Evolutionary conservation across 2,113 vertebrate genomes (phyloP).

Genomic region (Rhadina sibilatrix): DNA sequence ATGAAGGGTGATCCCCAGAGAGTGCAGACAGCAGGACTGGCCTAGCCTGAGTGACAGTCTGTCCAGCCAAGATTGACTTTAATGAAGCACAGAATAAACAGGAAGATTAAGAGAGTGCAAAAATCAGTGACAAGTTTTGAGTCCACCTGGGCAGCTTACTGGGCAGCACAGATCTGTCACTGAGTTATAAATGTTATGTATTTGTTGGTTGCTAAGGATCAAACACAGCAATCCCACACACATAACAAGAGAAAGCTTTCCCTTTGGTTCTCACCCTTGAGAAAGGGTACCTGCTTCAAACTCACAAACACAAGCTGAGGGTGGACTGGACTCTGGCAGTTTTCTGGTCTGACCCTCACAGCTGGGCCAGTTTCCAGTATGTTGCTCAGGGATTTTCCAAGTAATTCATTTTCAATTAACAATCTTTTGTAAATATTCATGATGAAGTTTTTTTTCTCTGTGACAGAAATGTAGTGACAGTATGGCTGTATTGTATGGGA

Average conservation of each 20-base stretch:
- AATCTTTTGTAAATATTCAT: neutral
- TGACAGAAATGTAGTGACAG: neutral
- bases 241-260: neutral
- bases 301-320: neutral
- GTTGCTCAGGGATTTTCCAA: neutral
- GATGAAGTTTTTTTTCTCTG: neutral
- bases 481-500: neutral
- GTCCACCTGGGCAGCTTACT: constrained; percentile 59
- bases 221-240: neutral
- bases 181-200: constrained; percentile 18
- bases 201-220: constrained; percentile 42
- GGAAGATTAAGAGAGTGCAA: constrained; percentile 76
- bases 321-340: neutral
- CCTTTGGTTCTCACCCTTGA: neutral
- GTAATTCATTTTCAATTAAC: neutral
- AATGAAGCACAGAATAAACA: constrained; percentile 81
- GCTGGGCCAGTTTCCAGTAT: neutral
- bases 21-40: constrained; percentile 63
- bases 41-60: constrained; percentile 69
- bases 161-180: constrained; percentile 52
- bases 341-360: neutral
- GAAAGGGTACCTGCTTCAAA: neutral
- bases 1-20: constrained; percentile 77
- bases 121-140: constrained; percentile 73
- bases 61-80: constrained; percentile 75